Base-by-base conservation (phyloP, 2,113 vertebrate genomes). In the Oriolus oriolus region DNA sequence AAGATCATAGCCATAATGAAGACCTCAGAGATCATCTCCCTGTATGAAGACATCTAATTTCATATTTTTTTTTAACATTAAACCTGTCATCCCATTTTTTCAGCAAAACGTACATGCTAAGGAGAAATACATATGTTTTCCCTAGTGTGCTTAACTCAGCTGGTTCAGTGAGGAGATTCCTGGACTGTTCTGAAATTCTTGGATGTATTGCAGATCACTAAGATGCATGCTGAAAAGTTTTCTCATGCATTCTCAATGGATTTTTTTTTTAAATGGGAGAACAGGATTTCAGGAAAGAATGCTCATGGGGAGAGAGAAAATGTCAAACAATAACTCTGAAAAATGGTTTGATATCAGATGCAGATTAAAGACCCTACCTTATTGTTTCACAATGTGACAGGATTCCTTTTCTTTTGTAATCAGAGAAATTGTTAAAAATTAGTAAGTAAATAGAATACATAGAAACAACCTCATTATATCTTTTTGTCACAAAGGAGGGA, bases 231-330 rank as follows among this genome's bases (percentile, higher is more conserved):
- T 88, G 82, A 64, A 75, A 92, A 66, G 33, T 61, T n/a, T n/a
- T n/a, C n/a, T n/a, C n/a, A 93, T 87, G 6, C 22, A 89, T 78
- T 94, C 69, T 63, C 35, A 92, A 84, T 81, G 26, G 33, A 81
- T 41, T 52, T 35, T 83, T 89, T 73, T 31, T 61, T 63, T 30
- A 3, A 3, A 24, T 41, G 27, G 57, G 20, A 82, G 37, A 78
- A 88, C 84, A 95, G 52, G 19, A 64, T 91, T 93, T 84, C 71
- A 76, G 75, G 50, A 89, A 96, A 91, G 65, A 84, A 85, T 89
- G 57, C 20, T 60, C 8, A 28, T 24, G 28, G 33, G 16, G 59
- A 95, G 77, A 93, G 88, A 86, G 53, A 91, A 95, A 96, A 95
- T 69, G 33, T 87, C 52, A 54, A 63, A 85, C 22, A 73, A 75